These are phyloP conservation scores for Phymorhynchus buccinoides DNA, from an alignment of 1,140 invertebrate genomes.

Conservation along the genomic window DNA sequence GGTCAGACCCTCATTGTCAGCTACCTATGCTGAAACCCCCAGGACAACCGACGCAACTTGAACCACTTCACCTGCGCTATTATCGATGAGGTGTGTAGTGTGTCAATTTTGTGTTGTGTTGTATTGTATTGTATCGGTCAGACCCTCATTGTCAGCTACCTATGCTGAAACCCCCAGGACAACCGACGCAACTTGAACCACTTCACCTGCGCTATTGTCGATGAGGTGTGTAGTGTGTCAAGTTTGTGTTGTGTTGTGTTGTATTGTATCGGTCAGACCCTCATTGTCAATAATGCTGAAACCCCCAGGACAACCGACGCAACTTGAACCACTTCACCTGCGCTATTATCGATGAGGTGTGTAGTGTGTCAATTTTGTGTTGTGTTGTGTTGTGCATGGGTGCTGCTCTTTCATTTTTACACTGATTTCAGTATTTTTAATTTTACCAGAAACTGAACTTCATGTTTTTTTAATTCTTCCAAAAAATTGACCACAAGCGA, in stretches of 20 bases:
- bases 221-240: too few relatives aligned
- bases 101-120: too few relatives aligned
- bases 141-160: conserved; percentile 28
- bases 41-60: conserved; percentile 7
- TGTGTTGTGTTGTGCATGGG: too few relatives aligned
- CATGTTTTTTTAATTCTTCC: too few relatives aligned
- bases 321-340: conserved; percentile 56
- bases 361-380: too few relatives aligned
- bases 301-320: not conserved
- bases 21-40: conserved; percentile 18
- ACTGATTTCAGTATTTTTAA: too few relatives aligned
- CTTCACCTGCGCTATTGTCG: conserved; percentile 66
- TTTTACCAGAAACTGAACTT: too few relatives aligned
- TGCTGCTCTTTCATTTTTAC: too few relatives aligned
- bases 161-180: not conserved
- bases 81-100: conserved; percentile 72
- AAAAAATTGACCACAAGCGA: too few relatives aligned
- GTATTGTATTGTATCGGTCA: conserved; percentile 78
- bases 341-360: conserved; percentile 70
- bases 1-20: conserved; percentile 43
- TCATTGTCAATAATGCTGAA: conserved; percentile 38
- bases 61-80: conserved; percentile 63
- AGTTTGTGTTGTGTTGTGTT: conserved; percentile 82
- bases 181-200: conserved; percentile 29
- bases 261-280: conserved; percentile 74